Evolutionary conservation across 2,113 vertebrate species (phyloP), one percentile per base, ranked within the genome.

Genomic region (Halcyon malimbica): DNA sequence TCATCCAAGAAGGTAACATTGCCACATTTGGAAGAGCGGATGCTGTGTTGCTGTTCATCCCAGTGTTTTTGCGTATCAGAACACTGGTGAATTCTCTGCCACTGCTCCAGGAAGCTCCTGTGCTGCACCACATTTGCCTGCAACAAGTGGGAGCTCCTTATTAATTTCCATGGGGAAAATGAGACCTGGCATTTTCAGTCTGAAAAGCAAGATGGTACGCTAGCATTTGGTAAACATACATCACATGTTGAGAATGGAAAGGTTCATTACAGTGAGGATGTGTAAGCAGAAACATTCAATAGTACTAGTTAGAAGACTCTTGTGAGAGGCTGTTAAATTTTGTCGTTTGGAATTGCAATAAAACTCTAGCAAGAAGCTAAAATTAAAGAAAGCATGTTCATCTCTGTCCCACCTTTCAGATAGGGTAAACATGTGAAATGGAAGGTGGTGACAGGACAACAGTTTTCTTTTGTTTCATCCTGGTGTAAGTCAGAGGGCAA

Each of bases 81-180:
- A 9, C 4, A 10, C 10, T 24, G n/a, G 20, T 0, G 0, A 33
- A 5, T 17, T 64, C 46, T 83, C 39, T 64, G 15, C 56, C 31
- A 31, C 37, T 74, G 39, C 42, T 92, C 26, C 42, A 65, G 48
- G 37, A 51, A 77, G 56, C 17, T 83, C 13, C 31, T 39, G 20
- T n/a, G 23, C 25, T 60, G 29, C 78, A 33, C 28, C 4, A 2
- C 2, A 4, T 44, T 39, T 83, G 25, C 11, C 59, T 17, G 6
- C 10, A 11, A 42, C 4, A 75, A 8, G 7, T 19, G 23, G 16
- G 33, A 84, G 2, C 11, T 81, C 35, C 56, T 35, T 48, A 16
- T 9, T 54, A n/a, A 53, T 46, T 87, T 88, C 23, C 31, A 10
- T 1, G 2, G 23, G 18, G 37, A 65, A 88, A 79, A 73, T 28